Base-by-base conservation (phyloP, 2,797 vertebrate species). In the Brachyalestes nurse region DNA sequence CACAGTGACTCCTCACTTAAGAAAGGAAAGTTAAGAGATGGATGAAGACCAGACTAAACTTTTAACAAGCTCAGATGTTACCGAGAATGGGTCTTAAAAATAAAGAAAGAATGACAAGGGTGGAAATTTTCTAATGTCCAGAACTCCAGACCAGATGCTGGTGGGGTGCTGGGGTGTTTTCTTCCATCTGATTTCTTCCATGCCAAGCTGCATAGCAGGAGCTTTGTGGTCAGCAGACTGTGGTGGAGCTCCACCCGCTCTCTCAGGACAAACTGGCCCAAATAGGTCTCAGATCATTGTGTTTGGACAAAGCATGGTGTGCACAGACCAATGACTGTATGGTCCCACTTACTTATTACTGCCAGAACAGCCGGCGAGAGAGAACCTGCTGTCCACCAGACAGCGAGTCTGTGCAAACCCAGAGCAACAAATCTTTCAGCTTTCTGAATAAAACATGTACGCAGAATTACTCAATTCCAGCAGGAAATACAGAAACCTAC, bases 201-300 rank as follows among this genome's bases (percentile, higher is more conserved):
- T 55, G 53, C 77, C 74, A 82, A 82, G 38, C 67, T 34, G 65
- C 80, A 82, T 75, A 82, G 60, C 73, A 77, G 21, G 60, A 70
- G 42, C 49, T 80, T 78, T 80, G 85, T 72, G 78, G 82, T 77
- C 66, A 76, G 57, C 61, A 51, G n/a, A 7, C 70, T 40, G 70
- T 25, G 64, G 72, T 74, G 73, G 28, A 72, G 75, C 81, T 78
- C 71, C 77, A 82, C 77, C 85, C 70, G 40, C n/a, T 62, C 82
- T 79, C 62, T 71, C 6, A 66, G 78, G 40, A 34, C 67, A 64
- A 51, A 42, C 70, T 61, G 82, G 65, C 69, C 80, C 72, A 74
- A 34, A 34, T 51, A 64, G 64, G 21, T 72, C 9, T 51, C 23
- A 72, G 70, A 57, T 38, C 70, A 57, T 49, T 57, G 70, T 5